Conservation (phyloP, 2,113 vertebrate genomes). For the Heliornis fulica region DNA sequence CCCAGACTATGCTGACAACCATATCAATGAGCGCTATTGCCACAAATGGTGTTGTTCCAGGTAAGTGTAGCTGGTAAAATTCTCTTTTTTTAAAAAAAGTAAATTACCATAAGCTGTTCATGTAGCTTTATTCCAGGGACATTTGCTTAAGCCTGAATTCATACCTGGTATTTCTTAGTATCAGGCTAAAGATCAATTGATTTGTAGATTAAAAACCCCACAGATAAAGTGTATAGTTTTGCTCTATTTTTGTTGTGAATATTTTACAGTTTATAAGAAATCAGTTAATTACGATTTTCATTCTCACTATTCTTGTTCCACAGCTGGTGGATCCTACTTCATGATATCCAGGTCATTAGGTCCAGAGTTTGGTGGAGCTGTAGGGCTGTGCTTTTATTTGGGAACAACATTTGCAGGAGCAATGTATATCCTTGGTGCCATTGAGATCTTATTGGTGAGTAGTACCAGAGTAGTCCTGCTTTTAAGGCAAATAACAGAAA, state of each 20-base stretch:
- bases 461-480: slow-evolving; percentile 3
- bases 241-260: neutral
- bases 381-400: slow-evolving; percentile 96
- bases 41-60: slow-evolving; percentile 95
- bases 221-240: neutral
- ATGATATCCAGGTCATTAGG: slow-evolving; percentile 98
- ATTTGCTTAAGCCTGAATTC: neutral
- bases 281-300: neutral
- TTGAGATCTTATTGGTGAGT: slow-evolving; percentile 96
- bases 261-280: neutral
- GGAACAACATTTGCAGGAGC: slow-evolving; percentile 97
- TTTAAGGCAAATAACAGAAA: neutral
- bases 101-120: neutral
- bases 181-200: neutral
- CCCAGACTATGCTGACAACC: slow-evolving; percentile 92
- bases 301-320: neutral
- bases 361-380: slow-evolving; percentile 96
- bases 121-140: neutral
- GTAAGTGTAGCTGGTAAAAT: slow-evolving; percentile 58
- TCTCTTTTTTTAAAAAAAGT: neutral
- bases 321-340: slow-evolving; percentile 97
- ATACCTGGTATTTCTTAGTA: neutral
- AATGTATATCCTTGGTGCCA: slow-evolving; percentile 97
- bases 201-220: neutral
- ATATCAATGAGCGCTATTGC: slow-evolving; percentile 98